phyloP scores from a whole-genome alignment of 2,113 vertebrate species.

The Pipra filicauda region DNA sequence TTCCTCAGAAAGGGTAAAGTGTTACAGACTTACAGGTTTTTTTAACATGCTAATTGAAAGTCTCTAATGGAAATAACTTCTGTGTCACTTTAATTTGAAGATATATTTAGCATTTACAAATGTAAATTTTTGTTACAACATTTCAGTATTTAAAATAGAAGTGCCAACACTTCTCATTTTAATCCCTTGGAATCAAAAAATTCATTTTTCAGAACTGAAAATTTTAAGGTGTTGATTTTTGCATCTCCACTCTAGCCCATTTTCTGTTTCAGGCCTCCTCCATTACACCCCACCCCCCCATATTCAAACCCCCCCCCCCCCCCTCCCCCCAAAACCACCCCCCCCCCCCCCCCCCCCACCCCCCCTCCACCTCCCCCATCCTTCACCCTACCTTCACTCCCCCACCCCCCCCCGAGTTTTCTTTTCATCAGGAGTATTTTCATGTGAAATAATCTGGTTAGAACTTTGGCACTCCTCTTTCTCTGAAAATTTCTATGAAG shows the following conservation, averaged over 20 bases:
- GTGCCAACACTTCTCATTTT: not conserved
- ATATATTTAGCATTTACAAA: not conserved
- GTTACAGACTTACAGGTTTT: accelerated
- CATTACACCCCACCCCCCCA: too few species aligned
- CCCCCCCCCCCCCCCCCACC: too few species aligned
- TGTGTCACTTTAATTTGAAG: not conserved
- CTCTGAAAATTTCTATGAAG: not conserved
- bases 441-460: not conserved
- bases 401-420: too few species aligned
- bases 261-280: too few species aligned
- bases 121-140: not conserved
- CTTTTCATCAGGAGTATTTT: not conserved
- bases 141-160: not conserved
- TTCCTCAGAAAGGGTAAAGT: not conserved
- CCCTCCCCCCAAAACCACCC: too few species aligned
- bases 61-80: not conserved
- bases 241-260: not conserved
- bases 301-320: too few species aligned
- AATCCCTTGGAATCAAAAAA: not conserved
- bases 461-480: not conserved
- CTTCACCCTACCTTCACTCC: too few species aligned
- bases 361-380: too few species aligned
- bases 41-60: not conserved
- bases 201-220: not conserved
- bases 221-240: not conserved